phyloP scores from a whole-genome alignment of 2,113 vertebrate genomes.

The Piaya cayana region DNA sequence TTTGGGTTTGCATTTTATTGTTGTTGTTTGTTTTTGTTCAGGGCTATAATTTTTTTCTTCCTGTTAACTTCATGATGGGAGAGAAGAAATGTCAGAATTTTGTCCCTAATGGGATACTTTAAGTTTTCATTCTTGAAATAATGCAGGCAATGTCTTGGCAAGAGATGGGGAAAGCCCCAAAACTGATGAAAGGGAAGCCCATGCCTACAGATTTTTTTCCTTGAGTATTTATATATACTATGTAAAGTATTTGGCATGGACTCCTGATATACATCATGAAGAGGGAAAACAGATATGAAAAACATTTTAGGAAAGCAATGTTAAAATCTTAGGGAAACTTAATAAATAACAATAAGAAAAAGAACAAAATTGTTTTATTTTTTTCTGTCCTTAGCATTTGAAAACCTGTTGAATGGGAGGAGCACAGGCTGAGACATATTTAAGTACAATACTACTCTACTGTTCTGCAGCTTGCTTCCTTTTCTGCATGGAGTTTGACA shows the following conservation, averaged over 20 bases:
- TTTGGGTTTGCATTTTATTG: not conserved
- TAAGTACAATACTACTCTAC: not conserved
- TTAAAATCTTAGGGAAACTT: not conserved
- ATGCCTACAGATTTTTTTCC: not conserved
- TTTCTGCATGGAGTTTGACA: not conserved
- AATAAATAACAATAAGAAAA: not conserved
- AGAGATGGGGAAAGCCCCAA: not conserved
- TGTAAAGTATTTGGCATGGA: not conserved
- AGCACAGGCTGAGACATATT: not conserved
- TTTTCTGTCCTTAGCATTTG: not conserved
- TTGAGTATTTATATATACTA: not conserved
- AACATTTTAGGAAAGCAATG: not conserved
- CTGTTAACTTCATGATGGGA: not conserved
- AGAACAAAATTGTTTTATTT: rapidly evolving
- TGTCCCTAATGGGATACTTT: not conserved
- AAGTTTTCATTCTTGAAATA: not conserved
- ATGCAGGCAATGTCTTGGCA: not conserved
- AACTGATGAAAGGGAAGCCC: not conserved
- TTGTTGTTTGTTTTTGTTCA: not conserved
- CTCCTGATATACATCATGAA: not conserved
- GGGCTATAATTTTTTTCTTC: not conserved
- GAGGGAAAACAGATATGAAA: not conserved
- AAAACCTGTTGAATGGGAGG: not conserved
- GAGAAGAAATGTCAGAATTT: not conserved
- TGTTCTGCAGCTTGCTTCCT: not conserved